These are phyloP conservation scores for Zoanthus gigantus DNA, from an alignment of 92 coral and sea anemone genomes.

Conservation along the genomic window DNA sequence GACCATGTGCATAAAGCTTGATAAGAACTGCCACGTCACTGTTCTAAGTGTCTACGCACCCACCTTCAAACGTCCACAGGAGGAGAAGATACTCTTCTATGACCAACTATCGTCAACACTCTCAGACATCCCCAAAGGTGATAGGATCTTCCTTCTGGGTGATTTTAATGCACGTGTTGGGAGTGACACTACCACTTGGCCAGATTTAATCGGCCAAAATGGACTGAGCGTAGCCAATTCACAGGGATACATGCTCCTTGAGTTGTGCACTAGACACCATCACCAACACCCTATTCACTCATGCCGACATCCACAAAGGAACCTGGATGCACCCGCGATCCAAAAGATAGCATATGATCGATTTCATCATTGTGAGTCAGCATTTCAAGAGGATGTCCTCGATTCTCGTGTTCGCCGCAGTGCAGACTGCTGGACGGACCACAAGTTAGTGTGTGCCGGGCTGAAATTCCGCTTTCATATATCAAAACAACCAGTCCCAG, in stretches of 20 bases:
- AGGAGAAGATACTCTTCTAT: background rate
- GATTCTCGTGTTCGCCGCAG: background rate
- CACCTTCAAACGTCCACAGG: background rate
- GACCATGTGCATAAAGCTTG: background rate
- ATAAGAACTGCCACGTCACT: background rate
- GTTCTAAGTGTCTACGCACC: background rate
- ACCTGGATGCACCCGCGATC: background rate
- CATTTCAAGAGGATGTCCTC: background rate
- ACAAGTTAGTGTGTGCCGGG: background rate
- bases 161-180: background rate
- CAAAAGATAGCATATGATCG: background rate
- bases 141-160: background rate
- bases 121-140: background rate
- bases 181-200: background rate
- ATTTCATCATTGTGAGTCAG: background rate
- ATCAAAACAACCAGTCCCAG: background rate
- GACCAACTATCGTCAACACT: background rate
- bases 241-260: background rate
- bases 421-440: background rate
- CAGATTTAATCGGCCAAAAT: background rate
- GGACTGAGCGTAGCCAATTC: background rate
- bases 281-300: background rate
- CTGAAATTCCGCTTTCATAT: no score
- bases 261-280: background rate
- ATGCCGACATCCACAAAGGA: background rate